phyloP scores from a whole-genome alignment of 1,140 invertebrate species.

The Homalodisca vitripennis region DNA sequence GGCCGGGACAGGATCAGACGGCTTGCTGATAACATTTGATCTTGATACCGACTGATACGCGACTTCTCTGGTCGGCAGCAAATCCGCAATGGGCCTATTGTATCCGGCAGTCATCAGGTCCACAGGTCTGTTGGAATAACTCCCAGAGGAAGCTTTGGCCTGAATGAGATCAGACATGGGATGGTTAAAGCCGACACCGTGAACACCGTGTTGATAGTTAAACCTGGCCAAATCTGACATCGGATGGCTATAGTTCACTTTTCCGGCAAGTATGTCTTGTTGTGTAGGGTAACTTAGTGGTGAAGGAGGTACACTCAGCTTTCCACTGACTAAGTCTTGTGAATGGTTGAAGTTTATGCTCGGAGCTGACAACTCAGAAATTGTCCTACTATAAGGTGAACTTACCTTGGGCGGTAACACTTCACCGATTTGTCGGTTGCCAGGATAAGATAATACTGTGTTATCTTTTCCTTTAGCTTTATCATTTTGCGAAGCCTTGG shows the following conservation, averaged over 20 bases:
- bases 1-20: slow-evolving; percentile 19
- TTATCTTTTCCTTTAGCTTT: slow-evolving; percentile 32
- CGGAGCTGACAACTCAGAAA: slow-evolving; percentile 33
- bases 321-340: slow-evolving; percentile 28
- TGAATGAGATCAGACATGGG: slow-evolving; percentile 39
- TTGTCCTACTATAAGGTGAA: slow-evolving; percentile 33
- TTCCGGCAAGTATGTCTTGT: slow-evolving; percentile 27
- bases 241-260: slow-evolving; percentile 38
- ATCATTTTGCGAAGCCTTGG: slow-evolving; percentile 6
- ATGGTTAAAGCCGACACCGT: slow-evolving; percentile 34
- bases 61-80: slow-evolving; percentile 32
- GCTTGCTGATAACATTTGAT: slow-evolving; percentile 22
- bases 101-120: slow-evolving; percentile 31
- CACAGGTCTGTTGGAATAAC: slow-evolving; percentile 30
- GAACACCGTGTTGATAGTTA: slow-evolving; percentile 36
- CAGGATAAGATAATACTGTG: slow-evolving; percentile 32
- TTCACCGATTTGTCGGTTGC: slow-evolving; percentile 30
- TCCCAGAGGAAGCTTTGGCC: slow-evolving; percentile 30
- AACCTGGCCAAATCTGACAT: slow-evolving; percentile 38
- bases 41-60: slow-evolving; percentile 24
- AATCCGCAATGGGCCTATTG: slow-evolving; percentile 31
- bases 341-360: slow-evolving; percentile 31
- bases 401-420: slow-evolving; percentile 36
- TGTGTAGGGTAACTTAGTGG: slow-evolving; percentile 33
- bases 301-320: slow-evolving; percentile 34